These are phyloP conservation scores for Balanococcus diminutus DNA, from an alignment of 2,888 invertebrate species.

Conservation along the genomic window DNA sequence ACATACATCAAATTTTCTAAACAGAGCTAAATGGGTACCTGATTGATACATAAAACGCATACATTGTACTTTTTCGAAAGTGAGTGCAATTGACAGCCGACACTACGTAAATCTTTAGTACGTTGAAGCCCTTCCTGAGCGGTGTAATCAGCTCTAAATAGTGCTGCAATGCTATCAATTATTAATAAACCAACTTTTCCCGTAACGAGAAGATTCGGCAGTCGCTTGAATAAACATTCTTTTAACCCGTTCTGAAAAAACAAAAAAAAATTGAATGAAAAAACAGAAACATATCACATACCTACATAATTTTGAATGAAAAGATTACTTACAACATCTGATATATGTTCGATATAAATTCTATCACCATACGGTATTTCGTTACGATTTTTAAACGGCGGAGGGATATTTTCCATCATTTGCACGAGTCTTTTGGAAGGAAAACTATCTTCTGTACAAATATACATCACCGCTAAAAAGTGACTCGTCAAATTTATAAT, in stretches of 20 bases:
- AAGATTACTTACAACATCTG: conserved; percentile 64
- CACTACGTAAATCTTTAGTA: conserved; percentile 66
- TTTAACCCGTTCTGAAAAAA: conserved; percentile 65
- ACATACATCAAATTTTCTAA: neutral
- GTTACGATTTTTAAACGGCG: conserved; percentile 54
- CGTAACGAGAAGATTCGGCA: conserved; percentile 62
- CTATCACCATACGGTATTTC: conserved; percentile 65
- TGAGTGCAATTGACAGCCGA: conserved; percentile 67
- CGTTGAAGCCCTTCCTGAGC: conserved; percentile 65
- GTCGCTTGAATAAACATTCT: conserved; percentile 65
- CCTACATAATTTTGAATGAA: neutral
- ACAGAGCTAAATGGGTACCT: conserved; percentile 64
- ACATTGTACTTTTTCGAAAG: conserved; percentile 66
- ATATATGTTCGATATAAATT: conserved; percentile 72
- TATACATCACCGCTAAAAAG: conserved; percentile 68
- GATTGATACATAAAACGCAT: conserved; percentile 74
- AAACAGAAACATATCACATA: no score
- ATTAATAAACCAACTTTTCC: conserved; percentile 69
- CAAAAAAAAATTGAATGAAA: no score
- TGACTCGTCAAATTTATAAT: neutral
- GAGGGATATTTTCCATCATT: conserved; percentile 60
- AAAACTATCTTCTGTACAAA: conserved; percentile 79
- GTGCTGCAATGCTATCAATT: conserved; percentile 76
- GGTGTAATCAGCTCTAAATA: conserved; percentile 69
- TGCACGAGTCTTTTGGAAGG: conserved; percentile 73